Conservation (phyloP, 2,113 vertebrate species). For the Pseudonaja textilis region DNA sequence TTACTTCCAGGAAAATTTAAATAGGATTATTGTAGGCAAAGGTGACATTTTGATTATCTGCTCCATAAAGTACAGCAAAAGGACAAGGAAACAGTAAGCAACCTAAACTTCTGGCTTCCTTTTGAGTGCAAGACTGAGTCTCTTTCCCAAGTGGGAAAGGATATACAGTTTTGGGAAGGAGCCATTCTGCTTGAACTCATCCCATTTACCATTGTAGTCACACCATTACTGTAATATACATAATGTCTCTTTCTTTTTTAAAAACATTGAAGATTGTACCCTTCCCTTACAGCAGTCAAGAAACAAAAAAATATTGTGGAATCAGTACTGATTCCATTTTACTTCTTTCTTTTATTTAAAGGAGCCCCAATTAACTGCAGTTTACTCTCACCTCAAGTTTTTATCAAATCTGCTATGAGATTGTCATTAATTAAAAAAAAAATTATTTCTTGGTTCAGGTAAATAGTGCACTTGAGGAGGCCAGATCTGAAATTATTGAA, state of each 20-base stretch:
- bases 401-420: not conserved
- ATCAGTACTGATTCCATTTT: not conserved
- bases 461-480: constrained; percentile 72
- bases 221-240: not conserved
- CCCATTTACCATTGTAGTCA: not conserved
- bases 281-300: not conserved
- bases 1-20: not conserved
- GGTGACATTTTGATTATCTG: not conserved
- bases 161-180: not conserved
- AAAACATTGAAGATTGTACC: not conserved
- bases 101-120: not conserved
- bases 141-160: not conserved
- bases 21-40: not conserved
- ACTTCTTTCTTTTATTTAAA: not conserved
- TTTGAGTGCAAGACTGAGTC: not conserved
- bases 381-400: not conserved
- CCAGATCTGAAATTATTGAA: constrained; percentile 81
- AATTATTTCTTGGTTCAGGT: constrained; percentile 61
- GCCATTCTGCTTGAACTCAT: not conserved
- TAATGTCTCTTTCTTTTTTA: not conserved
- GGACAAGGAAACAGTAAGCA: not conserved
- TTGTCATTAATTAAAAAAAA: not conserved
- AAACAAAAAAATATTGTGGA: not conserved
- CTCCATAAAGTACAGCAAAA: not conserved
- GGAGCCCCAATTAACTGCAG: not conserved